These are phyloP conservation scores for Arenaria interpres DNA, from an alignment of 2,113 vertebrate genomes.

Conservation along the genomic window DNA sequence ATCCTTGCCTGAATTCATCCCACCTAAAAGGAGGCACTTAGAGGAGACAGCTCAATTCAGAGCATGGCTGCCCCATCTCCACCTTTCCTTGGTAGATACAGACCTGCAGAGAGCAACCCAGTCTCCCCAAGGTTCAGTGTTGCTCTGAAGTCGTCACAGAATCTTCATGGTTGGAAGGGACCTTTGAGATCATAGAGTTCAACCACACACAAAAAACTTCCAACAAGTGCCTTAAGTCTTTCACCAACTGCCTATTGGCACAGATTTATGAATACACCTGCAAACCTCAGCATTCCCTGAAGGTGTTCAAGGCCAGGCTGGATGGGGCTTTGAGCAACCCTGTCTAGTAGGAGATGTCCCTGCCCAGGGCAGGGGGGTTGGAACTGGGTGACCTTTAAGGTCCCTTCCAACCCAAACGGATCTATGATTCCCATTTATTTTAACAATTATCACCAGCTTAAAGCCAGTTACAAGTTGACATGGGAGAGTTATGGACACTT, in stretches of 20 bases:
- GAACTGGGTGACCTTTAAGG: too few species aligned
- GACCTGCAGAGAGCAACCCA: rapidly evolving
- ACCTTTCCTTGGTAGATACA: neutral
- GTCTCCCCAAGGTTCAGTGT: neutral
- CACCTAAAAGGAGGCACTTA: neutral
- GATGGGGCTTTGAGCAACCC: too few species aligned
- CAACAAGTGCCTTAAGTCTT: neutral
- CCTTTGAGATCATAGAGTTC: too few species aligned
- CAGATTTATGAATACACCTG: neutral
- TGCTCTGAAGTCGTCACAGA: neutral
- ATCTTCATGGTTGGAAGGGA: too few species aligned
- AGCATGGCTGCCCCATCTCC: rapidly evolving
- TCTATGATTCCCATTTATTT: neutral
- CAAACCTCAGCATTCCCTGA: neutral
- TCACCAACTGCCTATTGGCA: neutral
- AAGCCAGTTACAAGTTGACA: neutral
- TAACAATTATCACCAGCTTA: neutral
- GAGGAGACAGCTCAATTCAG: neutral
- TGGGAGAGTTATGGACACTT: neutral
- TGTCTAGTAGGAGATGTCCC: too few species aligned
- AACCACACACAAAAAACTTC: too few species aligned
- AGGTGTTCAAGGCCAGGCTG: too few species aligned
- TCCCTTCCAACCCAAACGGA: too few species aligned
- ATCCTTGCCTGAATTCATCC: neutral
- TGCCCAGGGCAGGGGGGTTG: too few species aligned